A percentile compares a stretch with the other conserved stretches of the same genome.
These are phyloP conservation scores for Cyanoramphus novaezelandiae DNA, from an alignment of 2,113 vertebrate genomes.

Conservation along the genomic window DNA sequence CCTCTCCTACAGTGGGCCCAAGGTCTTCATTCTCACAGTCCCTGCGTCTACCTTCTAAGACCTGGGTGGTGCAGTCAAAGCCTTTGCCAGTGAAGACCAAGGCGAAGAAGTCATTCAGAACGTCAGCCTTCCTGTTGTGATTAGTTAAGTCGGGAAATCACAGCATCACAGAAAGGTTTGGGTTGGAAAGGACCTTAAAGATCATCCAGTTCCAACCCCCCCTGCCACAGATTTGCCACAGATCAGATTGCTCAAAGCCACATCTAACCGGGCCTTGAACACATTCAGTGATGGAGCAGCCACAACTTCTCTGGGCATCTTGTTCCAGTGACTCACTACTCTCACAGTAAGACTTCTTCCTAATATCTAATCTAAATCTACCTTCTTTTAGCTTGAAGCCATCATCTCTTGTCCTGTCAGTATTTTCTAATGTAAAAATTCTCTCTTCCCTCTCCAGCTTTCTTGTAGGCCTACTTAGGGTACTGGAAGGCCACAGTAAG, in stretches of 20 bases:
- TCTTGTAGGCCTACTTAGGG: not conserved
- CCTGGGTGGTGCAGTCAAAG: no score
- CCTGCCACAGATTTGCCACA: no score
- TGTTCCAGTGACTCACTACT: not conserved
- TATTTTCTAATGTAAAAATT: not conserved
- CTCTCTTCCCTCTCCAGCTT: not conserved
- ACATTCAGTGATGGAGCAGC: not conserved
- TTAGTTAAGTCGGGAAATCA: no score
- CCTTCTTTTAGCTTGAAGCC: not conserved
- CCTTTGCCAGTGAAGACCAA: no score
- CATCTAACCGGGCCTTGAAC: not conserved
- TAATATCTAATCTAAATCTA: not conserved
- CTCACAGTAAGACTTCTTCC: not conserved
- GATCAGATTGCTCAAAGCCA: not conserved
- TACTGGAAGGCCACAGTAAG: not conserved
- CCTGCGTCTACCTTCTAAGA: no score
- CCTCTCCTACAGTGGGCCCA: no score
- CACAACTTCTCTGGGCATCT: not conserved
- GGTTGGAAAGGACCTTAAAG: no score
- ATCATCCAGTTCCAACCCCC: no score
- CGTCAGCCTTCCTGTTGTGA: no score
- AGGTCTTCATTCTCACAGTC: no score
- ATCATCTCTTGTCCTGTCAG: not conserved
- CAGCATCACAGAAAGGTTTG: no score
- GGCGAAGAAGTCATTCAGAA: no score